Conservation (phyloP, 1,140 invertebrate species). For the Amphibalanus amphitrite region DNA sequence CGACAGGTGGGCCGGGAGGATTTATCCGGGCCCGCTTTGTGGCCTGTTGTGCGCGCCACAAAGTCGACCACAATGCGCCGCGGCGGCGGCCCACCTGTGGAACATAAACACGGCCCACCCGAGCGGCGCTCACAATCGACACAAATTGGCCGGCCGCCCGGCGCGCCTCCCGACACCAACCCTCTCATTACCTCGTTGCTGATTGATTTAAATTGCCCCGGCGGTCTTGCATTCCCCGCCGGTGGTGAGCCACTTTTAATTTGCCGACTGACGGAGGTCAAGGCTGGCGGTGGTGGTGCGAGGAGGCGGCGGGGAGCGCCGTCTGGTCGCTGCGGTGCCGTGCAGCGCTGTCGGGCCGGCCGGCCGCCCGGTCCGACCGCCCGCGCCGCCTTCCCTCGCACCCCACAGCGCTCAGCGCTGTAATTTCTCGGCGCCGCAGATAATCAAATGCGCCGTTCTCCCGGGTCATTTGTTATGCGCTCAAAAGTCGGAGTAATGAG, state of each 20-base stretch:
- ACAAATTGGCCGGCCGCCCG: not conserved
- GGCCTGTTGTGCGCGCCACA: not conserved
- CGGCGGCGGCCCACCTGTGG: not conserved
- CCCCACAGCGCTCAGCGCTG: not conserved
- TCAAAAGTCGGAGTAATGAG: not conserved
- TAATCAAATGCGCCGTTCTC: not conserved
- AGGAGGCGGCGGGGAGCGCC: too few species aligned
- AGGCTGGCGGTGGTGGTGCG: not conserved
- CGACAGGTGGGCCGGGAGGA: constrained; percentile 11
- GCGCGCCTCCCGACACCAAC: too few species aligned
- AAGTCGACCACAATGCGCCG: not conserved
- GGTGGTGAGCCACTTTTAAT: not conserved
- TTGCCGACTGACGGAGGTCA: not conserved
- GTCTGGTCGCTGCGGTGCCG: too few species aligned
- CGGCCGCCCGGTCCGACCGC: too few species aligned
- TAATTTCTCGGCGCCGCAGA: not conserved
- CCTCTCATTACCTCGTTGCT: constrained; percentile 1
- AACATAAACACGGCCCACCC: not conserved
- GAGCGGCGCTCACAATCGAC: not conserved
- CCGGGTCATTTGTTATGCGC: not conserved
- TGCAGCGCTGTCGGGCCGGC: not conserved
- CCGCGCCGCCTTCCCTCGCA: too few species aligned
- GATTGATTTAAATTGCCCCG: not conserved
- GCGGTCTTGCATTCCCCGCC: not conserved
- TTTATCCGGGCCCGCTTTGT: not conserved